Evolutionary conservation across 2,113 vertebrate genomes (phyloP), one percentile per base, ranked within the genome.

Genomic region (Polypterus senegalus): DNA sequence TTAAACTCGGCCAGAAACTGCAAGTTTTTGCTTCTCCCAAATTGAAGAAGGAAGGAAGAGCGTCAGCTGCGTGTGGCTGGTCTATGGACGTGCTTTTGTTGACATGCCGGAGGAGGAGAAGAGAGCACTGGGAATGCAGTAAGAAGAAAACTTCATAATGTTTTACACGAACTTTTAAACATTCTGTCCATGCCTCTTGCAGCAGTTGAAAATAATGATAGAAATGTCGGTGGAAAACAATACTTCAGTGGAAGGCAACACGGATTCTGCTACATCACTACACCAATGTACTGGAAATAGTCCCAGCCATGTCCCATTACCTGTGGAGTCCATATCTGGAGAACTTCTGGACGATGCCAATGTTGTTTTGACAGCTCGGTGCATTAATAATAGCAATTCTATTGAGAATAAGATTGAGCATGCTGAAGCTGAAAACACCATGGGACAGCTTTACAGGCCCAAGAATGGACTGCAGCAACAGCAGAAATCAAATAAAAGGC

Each of bases 381-480:
- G 27, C 27, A 27, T 27, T 27, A 27, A 27, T 27, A 27, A 27
- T 27, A 27, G 27, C 27, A 27, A 27, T 27, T 27, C 27, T 27
- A 27, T 27, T 27, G 27, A 27, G 27, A 27, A 27, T 27, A 27
- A 27, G 27, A 27, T 27, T 27, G 75, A 74, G 7, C 46, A 51
- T 3, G 46, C 49, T 27, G 6, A 67, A 62, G 55, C 68, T 71
- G 58, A 71, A 63, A 61, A 58, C 64, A 57, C 70, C 64, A 60
- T 65, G 63, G 55, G 77, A 79, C 27, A 67, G 43, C 59, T 74
- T 0, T 56, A 76, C 1, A 60, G 66, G 2, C 71, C 82, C 0
- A 85, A 83, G 10, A 92, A 91, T 5, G 87, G 88, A 9, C 71
- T 91, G 48, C 89, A 89, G 67, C 47, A 58, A 0, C 0, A 65